Conservation (phyloP, 1,140 invertebrate species). For the Eciton burchellii region DNA sequence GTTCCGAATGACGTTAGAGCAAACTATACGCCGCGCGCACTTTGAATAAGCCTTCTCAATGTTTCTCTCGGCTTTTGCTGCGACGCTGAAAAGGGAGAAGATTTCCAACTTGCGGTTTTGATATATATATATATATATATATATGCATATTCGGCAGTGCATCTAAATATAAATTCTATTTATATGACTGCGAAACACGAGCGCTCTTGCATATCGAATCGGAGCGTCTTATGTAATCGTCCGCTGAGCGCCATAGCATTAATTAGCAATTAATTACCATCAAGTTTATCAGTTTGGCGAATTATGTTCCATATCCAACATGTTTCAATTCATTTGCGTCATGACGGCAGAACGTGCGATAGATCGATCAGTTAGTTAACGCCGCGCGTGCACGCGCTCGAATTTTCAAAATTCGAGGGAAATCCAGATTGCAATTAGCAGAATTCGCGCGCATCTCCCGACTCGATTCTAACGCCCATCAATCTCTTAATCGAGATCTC, state of each 20-base stretch:
- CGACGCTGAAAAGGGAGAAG: neutral
- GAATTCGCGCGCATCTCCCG: too few species aligned
- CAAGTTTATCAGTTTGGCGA: neutral
- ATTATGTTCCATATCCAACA: neutral
- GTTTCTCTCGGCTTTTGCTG: slow-evolving; percentile 9
- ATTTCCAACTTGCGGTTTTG: neutral
- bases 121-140: neutral
- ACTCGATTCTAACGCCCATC: neutral
- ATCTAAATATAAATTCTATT: slow-evolving; percentile 54
- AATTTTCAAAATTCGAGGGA: slow-evolving; percentile 1
- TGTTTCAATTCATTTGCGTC: neutral
- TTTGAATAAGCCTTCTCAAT: neutral
- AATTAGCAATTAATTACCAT: slow-evolving; percentile 44
- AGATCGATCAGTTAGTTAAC: neutral
- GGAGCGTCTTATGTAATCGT: slow-evolving; percentile 28
- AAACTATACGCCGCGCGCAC: neutral
- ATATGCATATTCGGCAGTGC: neutral
- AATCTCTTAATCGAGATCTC: neutral
- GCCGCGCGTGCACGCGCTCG: neutral
- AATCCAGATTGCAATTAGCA: slow-evolving; percentile 7
- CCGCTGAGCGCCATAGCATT: neutral
- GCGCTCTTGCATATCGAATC: slow-evolving; percentile 1
- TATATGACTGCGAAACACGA: slow-evolving; percentile 11
- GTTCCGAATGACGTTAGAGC: too few species aligned
- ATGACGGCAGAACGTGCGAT: neutral